Base-by-base conservation (phyloP, 2,113 vertebrate genomes). In the Paramisgurnus dabryanus region DNA sequence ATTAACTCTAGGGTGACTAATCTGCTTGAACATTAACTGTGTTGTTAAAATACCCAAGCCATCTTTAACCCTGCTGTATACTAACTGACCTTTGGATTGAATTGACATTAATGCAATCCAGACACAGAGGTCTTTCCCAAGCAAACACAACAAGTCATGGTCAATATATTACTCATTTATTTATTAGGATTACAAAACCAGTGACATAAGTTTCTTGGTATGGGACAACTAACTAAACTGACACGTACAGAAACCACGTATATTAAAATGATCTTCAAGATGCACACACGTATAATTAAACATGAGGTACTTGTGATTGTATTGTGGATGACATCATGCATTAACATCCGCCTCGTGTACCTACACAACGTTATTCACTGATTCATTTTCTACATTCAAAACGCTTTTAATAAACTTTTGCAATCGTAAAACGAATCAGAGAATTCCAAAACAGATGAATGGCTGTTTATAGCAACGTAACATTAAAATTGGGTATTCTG, bases 21-120 rank as follows among this genome's bases (percentile, higher is more conserved):
- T 49, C 70, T 40, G 80, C 50, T 81, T n/a, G 78, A 87, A 83
- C 61, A 85, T 83, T 83, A 79, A 87, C 76, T 41, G n/a, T 47
- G 47, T 82, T 65, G 55, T 22, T 50, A 63, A 77, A 43, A 78
- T 12, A 15, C 50, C 15, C 22, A 41, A 57, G 58, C 73, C 50
- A 41, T 79, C 47, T 76, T 74, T 61, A 77, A 77, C 11, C 4
- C 72, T 65, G 50, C 72, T 47, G 8, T 47, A 66, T 50, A 40
- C 3, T 61, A 43, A 66, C 13, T 78, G 81, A 87, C 81, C 83
- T 85, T 85, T 85, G 83, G 76, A 81, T 74, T n/a, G 69, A 5
- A 66, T 67, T 82, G 65, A 80, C 60, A 72, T 49, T 50, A 73
- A 64, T 11, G 12, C 45, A 15, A 78, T 57, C 50, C 12, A 63